Conservation (phyloP, 2,797 vertebrate species). For the Siniperca scherzeri region DNA sequence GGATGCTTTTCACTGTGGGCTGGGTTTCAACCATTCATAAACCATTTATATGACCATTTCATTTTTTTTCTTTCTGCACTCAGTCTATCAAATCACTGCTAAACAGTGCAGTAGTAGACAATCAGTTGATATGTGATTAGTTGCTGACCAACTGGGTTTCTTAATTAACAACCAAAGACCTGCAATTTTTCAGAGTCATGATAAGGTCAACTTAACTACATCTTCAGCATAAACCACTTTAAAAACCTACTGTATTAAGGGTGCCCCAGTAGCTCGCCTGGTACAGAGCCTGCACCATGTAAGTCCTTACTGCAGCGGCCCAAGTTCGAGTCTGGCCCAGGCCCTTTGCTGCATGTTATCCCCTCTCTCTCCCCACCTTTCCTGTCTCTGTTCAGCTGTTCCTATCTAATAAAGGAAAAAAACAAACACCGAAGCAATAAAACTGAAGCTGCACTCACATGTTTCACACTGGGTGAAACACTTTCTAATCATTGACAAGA, state of each 20-base stretch:
- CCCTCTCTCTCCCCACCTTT: too few relatives aligned
- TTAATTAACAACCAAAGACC: neutral
- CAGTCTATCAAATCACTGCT: neutral
- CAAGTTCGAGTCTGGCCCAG: too few relatives aligned
- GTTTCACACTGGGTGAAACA: neutral
- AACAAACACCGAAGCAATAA: conserved; percentile 1
- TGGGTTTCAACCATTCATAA: neutral
- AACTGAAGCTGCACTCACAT: neutral
- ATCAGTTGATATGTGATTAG: neutral
- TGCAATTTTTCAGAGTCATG: neutral
- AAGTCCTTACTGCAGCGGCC: too few relatives aligned
- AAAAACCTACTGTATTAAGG: neutral
- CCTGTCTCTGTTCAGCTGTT: too few relatives aligned
- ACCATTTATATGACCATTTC: neutral
- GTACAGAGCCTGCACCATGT: too few relatives aligned
- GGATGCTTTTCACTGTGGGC: conserved; percentile 1
- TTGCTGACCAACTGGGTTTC: neutral
- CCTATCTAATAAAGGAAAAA: neutral
- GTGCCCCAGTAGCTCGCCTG: too few relatives aligned
- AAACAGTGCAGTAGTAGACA: neutral
- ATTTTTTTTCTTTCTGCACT: neutral
- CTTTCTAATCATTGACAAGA: neutral
- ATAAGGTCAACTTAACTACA: neutral
- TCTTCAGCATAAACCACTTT: neutral
- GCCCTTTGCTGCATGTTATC: too few relatives aligned